A percentile compares a stretch with the other conserved stretches of the same genome.
phyloP scores from a whole-genome alignment of 1,140 invertebrate species.

The Apis mellifera region Amel_HAv3.1 CM009938.2:1481001-1481500 shows the following conservation, averaged over 20 bases:
- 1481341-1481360: too few species aligned
- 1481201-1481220: constrained; percentile 21
- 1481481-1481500: too few species aligned
- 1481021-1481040: constrained; percentile 9
- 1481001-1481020: not conserved
- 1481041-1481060: constrained; percentile 44
- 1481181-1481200: constrained; percentile 27
- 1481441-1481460: not conserved
- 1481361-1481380: not conserved
- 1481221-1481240: constrained; percentile 32
- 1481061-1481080: constrained; percentile 28
- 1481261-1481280: not conserved
- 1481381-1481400: not conserved
- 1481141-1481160: constrained; percentile 39
- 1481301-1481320: not conserved
- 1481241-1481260: constrained; percentile 24
- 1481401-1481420: not conserved
- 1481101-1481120: constrained; percentile 16
- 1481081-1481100: not conserved
- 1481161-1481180: constrained; percentile 41
- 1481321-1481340: too few species aligned
- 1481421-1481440: not conserved
- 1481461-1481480: too few species aligned
- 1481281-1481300: not conserved
- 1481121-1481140: constrained; percentile 38